Base-by-base conservation (phyloP, 2,797 vertebrate species). In the Ptychadena robeensis region DNA sequence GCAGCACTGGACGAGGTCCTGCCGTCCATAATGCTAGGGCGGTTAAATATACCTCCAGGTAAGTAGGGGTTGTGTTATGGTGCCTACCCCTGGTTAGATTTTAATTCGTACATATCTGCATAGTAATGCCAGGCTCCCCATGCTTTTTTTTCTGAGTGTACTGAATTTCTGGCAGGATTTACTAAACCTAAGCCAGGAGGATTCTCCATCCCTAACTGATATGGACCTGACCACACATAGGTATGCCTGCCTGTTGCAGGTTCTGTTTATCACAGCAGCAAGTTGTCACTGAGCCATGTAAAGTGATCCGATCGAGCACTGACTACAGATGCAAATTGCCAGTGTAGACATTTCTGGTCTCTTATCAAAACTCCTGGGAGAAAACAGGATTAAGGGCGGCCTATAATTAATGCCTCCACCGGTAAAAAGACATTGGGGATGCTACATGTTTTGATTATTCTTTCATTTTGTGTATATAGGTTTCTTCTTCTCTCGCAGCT, bases 401-500 rank as follows among this genome's bases (percentile, higher is more conserved):
- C 81, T 89, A 89, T 90, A 95, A 94, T 94, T 94, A 93, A 94
- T 88, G 92, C 88, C 88, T 87, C 87, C 84, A 88, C 88, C 87
- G 76, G 89, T 90, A 88, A 89, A 88, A 91, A 91, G 93, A 88
- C 92, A 89, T 91, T 80, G 88, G 93, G 94, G 94, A 92, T 91
- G 90, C 87, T 81, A 79, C 70, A 72, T 88, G 81, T 90, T 93
- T 92, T 94, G 94, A 93, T 96, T 94, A 91, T 93, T 91, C 93
- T 92, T 95, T 89, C 89, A 90, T 93, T 95, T 93, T 94, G 93
- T 95, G 95, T 94, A 87, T 93, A 88, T 90, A 90, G 88, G 88
- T 94, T 93, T 90, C 86, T 89, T 87, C 10, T n/a, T 38, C 70
- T 91, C 64, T 89, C 87, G 87, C 92, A 93, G 90, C 92, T 93